A percentile compares a stretch with the other conserved stretches of the same genome.
These are phyloP conservation scores for Anomalospiza imberbis DNA, from an alignment of 2,797 vertebrate genomes.

Conservation along the genomic window DNA sequence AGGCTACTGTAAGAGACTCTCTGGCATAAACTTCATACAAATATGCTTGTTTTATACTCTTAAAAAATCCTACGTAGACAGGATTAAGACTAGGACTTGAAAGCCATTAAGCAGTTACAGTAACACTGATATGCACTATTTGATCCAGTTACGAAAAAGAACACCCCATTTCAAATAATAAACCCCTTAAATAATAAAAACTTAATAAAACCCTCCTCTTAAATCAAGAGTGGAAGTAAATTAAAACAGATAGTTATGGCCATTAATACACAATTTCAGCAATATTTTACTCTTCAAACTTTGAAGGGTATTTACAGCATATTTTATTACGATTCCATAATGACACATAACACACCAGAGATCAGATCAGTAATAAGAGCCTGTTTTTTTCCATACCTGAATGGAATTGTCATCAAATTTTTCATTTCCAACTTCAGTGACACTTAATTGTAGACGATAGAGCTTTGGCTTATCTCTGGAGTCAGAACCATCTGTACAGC, in stretches of 20 bases:
- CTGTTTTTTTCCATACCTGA: conserved; percentile 78
- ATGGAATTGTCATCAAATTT: conserved; percentile 91
- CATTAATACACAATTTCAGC: background rate
- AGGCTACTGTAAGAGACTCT: background rate
- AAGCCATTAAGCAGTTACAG: background rate
- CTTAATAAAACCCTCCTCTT: background rate
- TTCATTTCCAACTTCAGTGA: conserved; percentile 96
- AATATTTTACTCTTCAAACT: background rate
- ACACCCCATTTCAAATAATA: background rate
- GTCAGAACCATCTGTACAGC: conserved; percentile 89
- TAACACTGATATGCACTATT: background rate
- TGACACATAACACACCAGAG: background rate
- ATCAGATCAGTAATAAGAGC: background rate
- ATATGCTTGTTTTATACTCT: background rate
- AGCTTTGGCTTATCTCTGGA: conserved; percentile 98
- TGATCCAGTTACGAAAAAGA: background rate
- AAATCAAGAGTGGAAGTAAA: background rate
- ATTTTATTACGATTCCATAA: background rate
- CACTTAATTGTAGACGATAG: conserved; percentile 93
- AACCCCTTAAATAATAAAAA: background rate
- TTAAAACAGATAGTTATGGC: background rate
- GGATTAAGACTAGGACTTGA: background rate
- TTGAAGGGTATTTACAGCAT: background rate
- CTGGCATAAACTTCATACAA: background rate
- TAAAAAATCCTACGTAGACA: background rate